Base-by-base conservation (phyloP, 2,888 invertebrate species). In the Drosophila kanekoi region DNA sequence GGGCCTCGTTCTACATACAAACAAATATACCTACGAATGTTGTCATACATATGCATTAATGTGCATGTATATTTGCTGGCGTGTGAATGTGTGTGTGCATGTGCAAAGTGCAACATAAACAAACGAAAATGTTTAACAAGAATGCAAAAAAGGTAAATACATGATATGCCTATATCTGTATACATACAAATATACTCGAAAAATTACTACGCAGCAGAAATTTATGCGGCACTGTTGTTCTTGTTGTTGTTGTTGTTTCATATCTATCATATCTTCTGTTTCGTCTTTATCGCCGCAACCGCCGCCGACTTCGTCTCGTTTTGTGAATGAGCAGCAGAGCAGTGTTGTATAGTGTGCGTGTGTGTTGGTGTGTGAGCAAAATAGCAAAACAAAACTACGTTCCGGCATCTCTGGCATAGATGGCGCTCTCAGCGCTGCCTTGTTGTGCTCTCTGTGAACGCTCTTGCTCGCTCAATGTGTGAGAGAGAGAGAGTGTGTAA, bases 201-300 rank as follows among this genome's bases (percentile, higher is more conserved):
- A 84, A 89, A 89, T 84, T 85, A 85, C 85, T 85, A 85, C 85
- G 85, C 85, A 85, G 85, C 85, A 85, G 89, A 89, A 89, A 85
- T 85, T 85, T 85, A 85, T 85, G 85, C 85, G 73, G 72, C 75
- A 79, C 81, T 80, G 70, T 78, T 73, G 68, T 62, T 68, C 59
- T 69, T 79, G 76, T 62, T 69, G 59, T 69, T 79, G 76, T 77
- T 81, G 79, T 74, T 82, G 87, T 83, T 83, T 77, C 84, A 84
- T 84, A 84, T 88, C 87, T 88, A 84, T 88, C 84, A 84, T 84
- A 84, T 88, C 84, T 84, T 75, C 63, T 77, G 77, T 74, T 69
- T 74, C 80, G 73, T 52, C 67, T 81, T 73, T 72, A 63, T 67
- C 59, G 67, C 49, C 61, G 63, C 47, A 48, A 59, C 63, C 62